Evolutionary conservation across 53 echinoderm and acorn worm species (phyloP), one percentile per base, ranked within the genome.

Genomic region (Henricia sp.): DNA sequence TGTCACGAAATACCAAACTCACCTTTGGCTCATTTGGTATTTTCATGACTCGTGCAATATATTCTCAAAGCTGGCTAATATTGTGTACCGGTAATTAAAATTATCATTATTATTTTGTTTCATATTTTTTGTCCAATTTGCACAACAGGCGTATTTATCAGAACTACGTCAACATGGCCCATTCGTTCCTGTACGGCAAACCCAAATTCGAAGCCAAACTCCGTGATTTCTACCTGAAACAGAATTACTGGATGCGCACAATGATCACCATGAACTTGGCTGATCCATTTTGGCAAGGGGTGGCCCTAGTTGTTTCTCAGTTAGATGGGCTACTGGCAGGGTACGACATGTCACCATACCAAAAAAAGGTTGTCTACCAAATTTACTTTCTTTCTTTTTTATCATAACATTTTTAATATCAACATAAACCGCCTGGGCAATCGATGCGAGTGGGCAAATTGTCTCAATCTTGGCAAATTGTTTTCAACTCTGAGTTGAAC

Each of bases 211-310:
- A 64, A 50, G 21, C 40, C 26, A 74, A 62, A 56, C 33, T 92
- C 20, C 58, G 23, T 23, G 70, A 83, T 8, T 96, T 96, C 67
- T 88, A 91, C 55, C 37, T 58, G 43, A 37, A 85, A 37, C 96
- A 96, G 66, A 91, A 93, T 46, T 4, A 41, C 14, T 96, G 93
- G 96, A 94, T 82, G 67, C 85, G 89, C 23, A 43, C 53, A 20
- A 91, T 88, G 86, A 67, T 90, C 11, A 37, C 28, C 20, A 85
- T 37, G 67, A 66, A 74, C 28, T 43, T 40, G 19, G 32, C 35
- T 3, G 91, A 91, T 43, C 76, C 92, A 33, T 91, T 84, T 42
- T 96, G 96, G 96, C 82, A 87, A 87, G 87, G 89, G 42, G 84
- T 96, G 30, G 69, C 83, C 11, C 73, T 96, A 6, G 54, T 93